Conservation (phyloP, 2,113 vertebrate genomes). For the Reinhardtius hippoglossoides region DNA sequence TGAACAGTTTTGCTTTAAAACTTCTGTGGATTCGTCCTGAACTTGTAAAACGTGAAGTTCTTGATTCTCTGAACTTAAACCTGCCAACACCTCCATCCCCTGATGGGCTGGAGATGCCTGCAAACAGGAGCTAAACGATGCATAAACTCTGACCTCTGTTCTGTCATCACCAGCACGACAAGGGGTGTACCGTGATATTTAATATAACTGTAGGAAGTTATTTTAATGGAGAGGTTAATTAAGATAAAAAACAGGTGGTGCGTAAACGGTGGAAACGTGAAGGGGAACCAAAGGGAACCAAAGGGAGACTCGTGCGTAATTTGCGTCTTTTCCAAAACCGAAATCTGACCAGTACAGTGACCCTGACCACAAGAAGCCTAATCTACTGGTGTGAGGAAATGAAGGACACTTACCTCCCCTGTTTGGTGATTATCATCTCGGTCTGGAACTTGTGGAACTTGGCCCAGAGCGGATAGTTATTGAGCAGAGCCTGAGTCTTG, state of each 20-base stretch:
- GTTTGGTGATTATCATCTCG: conserved; percentile 99
- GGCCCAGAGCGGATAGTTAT: conserved; percentile 94
- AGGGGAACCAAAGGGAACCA: neutral
- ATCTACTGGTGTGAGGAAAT: neutral
- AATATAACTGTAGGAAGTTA: neutral
- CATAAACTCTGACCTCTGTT: neutral
- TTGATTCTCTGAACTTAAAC: no score
- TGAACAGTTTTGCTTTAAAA: no score
- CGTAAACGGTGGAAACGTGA: neutral
- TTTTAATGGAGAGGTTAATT: neutral
- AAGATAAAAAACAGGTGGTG: neutral
- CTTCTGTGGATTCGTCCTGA: no score
- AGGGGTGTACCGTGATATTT: neutral
- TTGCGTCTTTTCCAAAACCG: neutral
- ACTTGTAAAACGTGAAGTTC: no score
- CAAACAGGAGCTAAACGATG: neutral
- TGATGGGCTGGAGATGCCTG: neutral
- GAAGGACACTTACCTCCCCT: conserved; percentile 89
- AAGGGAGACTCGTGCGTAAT: neutral
- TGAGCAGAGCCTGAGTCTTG: conserved; percentile 90
- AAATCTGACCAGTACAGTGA: neutral
- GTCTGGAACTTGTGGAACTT: conserved; percentile 98
- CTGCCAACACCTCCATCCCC: neutral
- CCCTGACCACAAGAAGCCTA: no score
- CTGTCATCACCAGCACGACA: neutral